Evolutionary conservation across 2,888 invertebrate genomes (phyloP).

Genomic region (Leptopilina drosophilae): DNA sequence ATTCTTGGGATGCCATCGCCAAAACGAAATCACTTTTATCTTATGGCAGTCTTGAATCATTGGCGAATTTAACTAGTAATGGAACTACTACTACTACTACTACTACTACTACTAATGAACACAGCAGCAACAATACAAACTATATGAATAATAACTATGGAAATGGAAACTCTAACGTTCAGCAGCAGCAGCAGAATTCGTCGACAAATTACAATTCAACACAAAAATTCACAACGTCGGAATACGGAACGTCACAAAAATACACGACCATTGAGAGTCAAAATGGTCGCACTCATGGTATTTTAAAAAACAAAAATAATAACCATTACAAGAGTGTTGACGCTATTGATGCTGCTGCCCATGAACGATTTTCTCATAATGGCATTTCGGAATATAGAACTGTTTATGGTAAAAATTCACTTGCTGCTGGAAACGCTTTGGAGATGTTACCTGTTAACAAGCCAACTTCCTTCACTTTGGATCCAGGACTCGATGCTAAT

Average conservation of each 20-base stretch:
- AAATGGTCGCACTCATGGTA: constrained; percentile 68
- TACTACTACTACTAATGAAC: constrained; percentile 68
- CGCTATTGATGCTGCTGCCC: constrained; percentile 64
- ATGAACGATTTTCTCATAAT: constrained; percentile 64
- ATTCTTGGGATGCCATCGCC: constrained; percentile 90
- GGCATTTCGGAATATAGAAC: constrained; percentile 52
- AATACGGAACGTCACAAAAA: constrained; percentile 63
- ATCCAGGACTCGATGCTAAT: constrained; percentile 73
- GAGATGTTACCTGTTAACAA: constrained; percentile 81
- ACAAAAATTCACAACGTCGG: constrained; percentile 64
- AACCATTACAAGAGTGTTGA: constrained; percentile 69
- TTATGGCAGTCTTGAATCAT: constrained; percentile 84
- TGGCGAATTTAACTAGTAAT: constrained; percentile 83
- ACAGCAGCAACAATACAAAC: constrained; percentile 79
- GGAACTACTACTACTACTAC: constrained; percentile 69
- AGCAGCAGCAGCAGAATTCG: constrained; percentile 44
- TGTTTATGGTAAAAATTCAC: constrained; percentile 48
- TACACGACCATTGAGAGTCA: constrained; percentile 61
- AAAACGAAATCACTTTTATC: constrained; percentile 88
- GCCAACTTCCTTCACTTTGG: constrained; percentile 80
- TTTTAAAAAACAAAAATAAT: constrained; percentile 72
- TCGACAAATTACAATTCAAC: constrained; percentile 52
- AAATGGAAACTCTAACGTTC: constrained; percentile 58
- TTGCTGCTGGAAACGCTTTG: constrained; percentile 81
- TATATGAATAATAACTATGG: constrained; percentile 67